phyloP scores from a whole-genome alignment of 1,140 invertebrate species.

The Telenomus remus region DNA sequence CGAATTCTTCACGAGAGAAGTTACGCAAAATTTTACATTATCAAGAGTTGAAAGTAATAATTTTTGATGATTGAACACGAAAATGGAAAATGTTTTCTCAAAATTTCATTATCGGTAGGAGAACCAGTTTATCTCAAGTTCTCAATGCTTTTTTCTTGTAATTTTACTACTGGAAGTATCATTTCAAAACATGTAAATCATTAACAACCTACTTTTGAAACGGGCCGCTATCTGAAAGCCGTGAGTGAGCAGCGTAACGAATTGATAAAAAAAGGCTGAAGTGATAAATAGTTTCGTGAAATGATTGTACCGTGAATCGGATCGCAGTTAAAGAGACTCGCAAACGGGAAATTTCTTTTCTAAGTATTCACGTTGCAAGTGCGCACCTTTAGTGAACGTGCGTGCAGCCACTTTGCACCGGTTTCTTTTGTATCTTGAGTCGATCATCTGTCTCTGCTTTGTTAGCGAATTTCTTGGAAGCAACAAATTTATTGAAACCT shows the following conservation, averaged over 20 bases:
- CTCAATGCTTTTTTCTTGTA: constrained; percentile 7
- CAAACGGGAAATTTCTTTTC: constrained; percentile 53
- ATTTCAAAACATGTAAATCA: constrained; percentile 39
- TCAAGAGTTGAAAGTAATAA: too few relatives aligned
- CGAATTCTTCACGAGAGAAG: too few relatives aligned
- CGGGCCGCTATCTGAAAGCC: constrained; percentile 15
- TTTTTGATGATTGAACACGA: not conserved
- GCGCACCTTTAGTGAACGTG: constrained; percentile 32
- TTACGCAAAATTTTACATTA: not conserved
- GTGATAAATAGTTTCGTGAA: constrained; percentile 54
- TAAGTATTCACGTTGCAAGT: constrained; percentile 29
- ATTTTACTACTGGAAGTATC: constrained; percentile 27
- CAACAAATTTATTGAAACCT: constrained; percentile 33
- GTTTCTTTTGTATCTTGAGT: constrained; percentile 49
- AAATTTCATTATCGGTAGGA: not conserved
- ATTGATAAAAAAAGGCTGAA: constrained; percentile 40
- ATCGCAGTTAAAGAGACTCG: constrained; percentile 46
- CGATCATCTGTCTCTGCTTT: constrained; percentile 54
- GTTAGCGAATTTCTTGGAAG: constrained; percentile 53
- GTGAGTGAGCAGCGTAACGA: constrained; percentile 17
- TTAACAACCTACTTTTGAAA: constrained; percentile 42
- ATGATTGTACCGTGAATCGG: constrained; percentile 45
- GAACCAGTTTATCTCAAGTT: constrained; percentile 1
- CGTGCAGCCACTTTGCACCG: constrained; percentile 52
- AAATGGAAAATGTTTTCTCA: not conserved